These are phyloP conservation scores for Hypselothyrea guttata DNA, from an alignment of 2,888 invertebrate genomes.

Conservation along the genomic window DNA sequence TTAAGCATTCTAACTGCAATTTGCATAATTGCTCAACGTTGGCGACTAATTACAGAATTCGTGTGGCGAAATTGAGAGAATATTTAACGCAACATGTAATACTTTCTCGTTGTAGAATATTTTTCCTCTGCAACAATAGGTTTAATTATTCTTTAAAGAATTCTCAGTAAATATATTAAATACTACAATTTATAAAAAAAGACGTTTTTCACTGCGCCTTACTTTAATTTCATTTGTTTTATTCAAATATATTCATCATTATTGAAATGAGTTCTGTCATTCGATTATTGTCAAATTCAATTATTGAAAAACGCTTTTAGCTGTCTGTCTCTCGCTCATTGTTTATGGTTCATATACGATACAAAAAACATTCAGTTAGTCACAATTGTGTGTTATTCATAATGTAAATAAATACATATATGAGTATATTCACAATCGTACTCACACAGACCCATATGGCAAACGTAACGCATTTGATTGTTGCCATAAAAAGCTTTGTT, in stretches of 20 bases:
- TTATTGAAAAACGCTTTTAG: constrained; percentile 23
- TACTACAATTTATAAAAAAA: too few relatives aligned
- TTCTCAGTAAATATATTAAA: too few relatives aligned
- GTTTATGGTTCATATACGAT: constrained; percentile 24
- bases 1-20: constrained; percentile 40
- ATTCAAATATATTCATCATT: constrained; percentile 2
- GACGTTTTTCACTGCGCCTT: too few relatives aligned
- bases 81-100: too few relatives aligned
- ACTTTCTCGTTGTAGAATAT: too few relatives aligned
- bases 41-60: constrained; percentile 3
- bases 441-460: neutral
- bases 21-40: constrained; percentile 31
- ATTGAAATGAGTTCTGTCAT: constrained; percentile 53
- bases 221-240: too few relatives aligned
- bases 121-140: too few relatives aligned
- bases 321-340: constrained; percentile 23
- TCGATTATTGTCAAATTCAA: constrained; percentile 35
- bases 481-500: constrained; percentile 73
- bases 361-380: constrained; percentile 26
- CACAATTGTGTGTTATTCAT: constrained; percentile 17
- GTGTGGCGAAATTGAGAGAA: too few relatives aligned
- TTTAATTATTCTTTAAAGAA: too few relatives aligned
- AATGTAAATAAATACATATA: constrained; percentile 14
- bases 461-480: constrained; percentile 38
- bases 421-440: neutral